Conservation (phyloP, 2,888 invertebrate species). For the Plebejus melissa region DNA sequence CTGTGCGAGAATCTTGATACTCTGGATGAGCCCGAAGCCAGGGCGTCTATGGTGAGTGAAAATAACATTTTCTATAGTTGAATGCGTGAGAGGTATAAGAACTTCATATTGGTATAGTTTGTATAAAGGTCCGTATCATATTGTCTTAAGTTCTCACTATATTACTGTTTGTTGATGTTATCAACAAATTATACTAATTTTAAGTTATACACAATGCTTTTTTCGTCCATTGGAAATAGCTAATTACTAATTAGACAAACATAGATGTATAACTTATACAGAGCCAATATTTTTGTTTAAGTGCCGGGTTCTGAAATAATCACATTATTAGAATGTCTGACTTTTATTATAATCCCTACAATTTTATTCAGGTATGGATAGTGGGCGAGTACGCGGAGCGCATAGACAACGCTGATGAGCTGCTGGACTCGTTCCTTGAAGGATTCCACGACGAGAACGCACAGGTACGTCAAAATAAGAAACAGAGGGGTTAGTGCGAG, state of each 20-base stretch:
- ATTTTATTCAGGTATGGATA: conserved; percentile 81
- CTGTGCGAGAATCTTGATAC: conserved; percentile 99
- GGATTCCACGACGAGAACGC: conserved; percentile 98
- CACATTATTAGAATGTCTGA: too few species aligned
- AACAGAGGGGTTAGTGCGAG: too few species aligned
- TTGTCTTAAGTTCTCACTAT: too few species aligned
- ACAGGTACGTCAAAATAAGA: conserved; percentile 71
- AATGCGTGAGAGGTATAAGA: not conserved
- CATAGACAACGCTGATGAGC: conserved; percentile 99
- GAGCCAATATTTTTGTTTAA: not conserved
- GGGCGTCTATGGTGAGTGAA: conserved; percentile 93
- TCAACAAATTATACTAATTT: too few species aligned
- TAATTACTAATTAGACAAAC: too few species aligned
- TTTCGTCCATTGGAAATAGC: too few species aligned
- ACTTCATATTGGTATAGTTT: too few species aligned
- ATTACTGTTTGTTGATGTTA: too few species aligned
- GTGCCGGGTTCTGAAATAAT: not conserved
- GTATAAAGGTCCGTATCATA: too few species aligned
- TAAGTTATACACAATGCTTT: too few species aligned
- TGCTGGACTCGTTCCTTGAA: conserved; percentile 98
- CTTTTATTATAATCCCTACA: not conserved
- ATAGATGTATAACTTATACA: too few species aligned
- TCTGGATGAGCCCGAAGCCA: conserved; percentile 98
- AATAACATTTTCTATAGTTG: not conserved
- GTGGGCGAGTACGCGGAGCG: conserved; percentile 99